phyloP scores from a whole-genome alignment of 2,113 vertebrate species.

The Thunnus maccoyii region DNA sequence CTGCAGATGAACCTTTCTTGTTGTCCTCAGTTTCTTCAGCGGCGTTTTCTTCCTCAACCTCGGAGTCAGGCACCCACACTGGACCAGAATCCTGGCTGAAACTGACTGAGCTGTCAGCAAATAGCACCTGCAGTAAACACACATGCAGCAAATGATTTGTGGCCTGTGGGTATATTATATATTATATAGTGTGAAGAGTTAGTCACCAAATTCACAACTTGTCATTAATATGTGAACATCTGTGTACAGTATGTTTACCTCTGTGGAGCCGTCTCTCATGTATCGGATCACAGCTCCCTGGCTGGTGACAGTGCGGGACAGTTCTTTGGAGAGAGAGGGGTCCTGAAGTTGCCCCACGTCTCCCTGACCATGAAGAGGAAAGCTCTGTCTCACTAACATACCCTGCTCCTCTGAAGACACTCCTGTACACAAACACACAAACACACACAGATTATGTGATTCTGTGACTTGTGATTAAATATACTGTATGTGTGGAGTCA shows the following conservation, averaged over 20 bases:
- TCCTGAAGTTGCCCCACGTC: constrained; percentile 55
- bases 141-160: background rate
- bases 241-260: constrained; percentile 80
- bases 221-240: background rate
- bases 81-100: constrained; percentile 88
- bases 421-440: constrained; percentile 15
- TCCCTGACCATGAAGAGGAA: constrained; percentile 75
- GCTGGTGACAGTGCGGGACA: constrained; percentile 87
- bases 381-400: constrained; percentile 89
- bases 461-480: background rate
- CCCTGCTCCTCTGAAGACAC: constrained; percentile 48
- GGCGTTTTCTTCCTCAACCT: constrained; percentile 41
- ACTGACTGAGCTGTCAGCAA: constrained; percentile 91
- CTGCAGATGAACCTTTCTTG: constrained; percentile 72
- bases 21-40: constrained; percentile 53
- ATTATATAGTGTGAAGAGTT: too few species aligned
- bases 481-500: background rate
- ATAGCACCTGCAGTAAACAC: constrained; percentile 87
- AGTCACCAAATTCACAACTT: background rate
- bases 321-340: constrained; percentile 80
- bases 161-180: too few species aligned
- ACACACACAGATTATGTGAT: background rate
- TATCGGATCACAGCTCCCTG: constrained; percentile 91
- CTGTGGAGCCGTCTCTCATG: constrained; percentile 89
- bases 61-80: constrained; percentile 69